phyloP scores from a whole-genome alignment of 2,797 vertebrate genomes.

The Typhlichthys subterraneus region DNA sequence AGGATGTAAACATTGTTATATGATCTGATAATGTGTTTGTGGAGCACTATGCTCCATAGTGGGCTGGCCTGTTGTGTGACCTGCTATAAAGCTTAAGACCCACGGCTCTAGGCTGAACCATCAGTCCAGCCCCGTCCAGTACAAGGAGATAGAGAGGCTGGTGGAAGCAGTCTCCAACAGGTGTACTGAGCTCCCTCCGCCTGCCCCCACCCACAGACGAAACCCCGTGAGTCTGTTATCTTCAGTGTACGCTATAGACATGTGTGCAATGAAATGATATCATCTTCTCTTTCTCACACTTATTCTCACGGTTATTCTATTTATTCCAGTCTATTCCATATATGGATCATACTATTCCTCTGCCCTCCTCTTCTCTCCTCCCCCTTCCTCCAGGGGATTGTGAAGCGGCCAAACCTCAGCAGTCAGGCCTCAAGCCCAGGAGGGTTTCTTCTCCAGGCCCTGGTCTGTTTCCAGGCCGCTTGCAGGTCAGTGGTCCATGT shows the following conservation, averaged over 20 bases:
- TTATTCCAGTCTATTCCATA: neutral
- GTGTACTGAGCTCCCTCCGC: conserved; percentile 77
- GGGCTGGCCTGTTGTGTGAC: too few relatives aligned
- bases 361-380: neutral
- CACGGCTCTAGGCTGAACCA: conserved; percentile 82
- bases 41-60: too few relatives aligned
- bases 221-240: conserved; percentile 54
- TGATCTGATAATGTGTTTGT: too few relatives aligned
- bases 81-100: too few relatives aligned
- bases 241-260: too few relatives aligned
- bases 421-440: conserved; percentile 62
- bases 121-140: conserved; percentile 85
- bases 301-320: too few relatives aligned
- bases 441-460: conserved; percentile 79
- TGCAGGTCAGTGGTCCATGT: conserved; percentile 83
- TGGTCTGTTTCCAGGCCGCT: conserved; percentile 85
- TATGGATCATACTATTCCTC: neutral
- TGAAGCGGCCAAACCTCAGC: conserved; percentile 41
- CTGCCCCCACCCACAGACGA: conserved; percentile 33
- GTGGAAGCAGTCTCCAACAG: conserved; percentile 78
- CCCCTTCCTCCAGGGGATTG: conserved; percentile 45
- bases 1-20: too few relatives aligned
- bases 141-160: conserved; percentile 78
- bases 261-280: too few relatives aligned
- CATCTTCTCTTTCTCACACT: too few relatives aligned